phyloP scores from a whole-genome alignment of 2,113 vertebrate species.

The Eubucco bourcierii region DNA sequence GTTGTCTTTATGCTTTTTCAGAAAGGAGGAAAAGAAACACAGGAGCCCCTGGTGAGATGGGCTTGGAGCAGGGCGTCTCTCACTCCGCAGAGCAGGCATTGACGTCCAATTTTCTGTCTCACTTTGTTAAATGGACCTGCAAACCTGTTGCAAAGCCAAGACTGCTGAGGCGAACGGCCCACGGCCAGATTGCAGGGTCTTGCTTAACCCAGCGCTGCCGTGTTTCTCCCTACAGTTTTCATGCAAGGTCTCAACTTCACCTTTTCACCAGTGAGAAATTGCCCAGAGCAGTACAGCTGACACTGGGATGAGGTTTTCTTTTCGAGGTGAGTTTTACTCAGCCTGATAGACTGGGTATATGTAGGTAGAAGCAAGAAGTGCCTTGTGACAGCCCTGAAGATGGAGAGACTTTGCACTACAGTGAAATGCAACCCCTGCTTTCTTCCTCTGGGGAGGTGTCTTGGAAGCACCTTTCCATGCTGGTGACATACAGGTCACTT shows the following conservation, averaged over 20 bases:
- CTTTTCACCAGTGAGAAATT: constrained; percentile 11
- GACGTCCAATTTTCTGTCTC: constrained; percentile 44
- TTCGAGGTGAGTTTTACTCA: not conserved
- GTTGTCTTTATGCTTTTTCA: not conserved
- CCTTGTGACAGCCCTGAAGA: not conserved
- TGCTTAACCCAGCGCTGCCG: constrained; percentile 10
- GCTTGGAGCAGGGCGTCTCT: not conserved
- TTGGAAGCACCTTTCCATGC: not conserved
- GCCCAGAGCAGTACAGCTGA: rapidly evolving
- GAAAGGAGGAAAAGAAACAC: not conserved
- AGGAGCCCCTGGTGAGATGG: not conserved
- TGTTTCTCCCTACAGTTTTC: not conserved
- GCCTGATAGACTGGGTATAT: rapidly evolving
- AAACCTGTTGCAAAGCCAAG: not conserved
- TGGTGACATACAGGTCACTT: not conserved
- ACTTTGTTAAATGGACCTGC: constrained; percentile 28
- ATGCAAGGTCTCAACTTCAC: not conserved
- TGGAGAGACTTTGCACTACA: not conserved
- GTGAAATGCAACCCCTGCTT: not conserved
- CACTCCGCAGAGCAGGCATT: not conserved
- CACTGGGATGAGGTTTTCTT: not conserved
- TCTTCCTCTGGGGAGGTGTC: not conserved
- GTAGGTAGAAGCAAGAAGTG: not conserved
- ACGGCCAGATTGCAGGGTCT: constrained; percentile 14
- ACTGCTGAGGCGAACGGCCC: not conserved